Percentiles rank a stretch among this genome's conserved stretches.
Evolutionary conservation across 2,888 invertebrate genomes (phyloP).

Genomic region (Bombylius major): DNA sequence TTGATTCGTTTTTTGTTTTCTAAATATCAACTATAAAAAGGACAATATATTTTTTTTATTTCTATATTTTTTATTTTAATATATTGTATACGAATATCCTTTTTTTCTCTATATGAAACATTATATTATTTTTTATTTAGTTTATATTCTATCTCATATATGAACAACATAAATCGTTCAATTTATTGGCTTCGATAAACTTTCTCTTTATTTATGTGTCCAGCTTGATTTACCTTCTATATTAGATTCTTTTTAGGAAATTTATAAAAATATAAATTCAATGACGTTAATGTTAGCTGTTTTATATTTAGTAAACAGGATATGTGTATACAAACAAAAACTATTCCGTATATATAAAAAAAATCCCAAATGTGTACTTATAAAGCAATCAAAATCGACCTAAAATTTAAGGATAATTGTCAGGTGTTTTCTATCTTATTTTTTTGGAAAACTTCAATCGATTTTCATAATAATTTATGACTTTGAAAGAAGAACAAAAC

Average conservation of each 20-base stretch:
- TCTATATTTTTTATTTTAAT: conserved; percentile 8
- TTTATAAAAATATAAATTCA: too few relatives aligned
- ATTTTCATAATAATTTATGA: neutral
- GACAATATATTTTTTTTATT: too few relatives aligned
- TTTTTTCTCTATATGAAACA: too few relatives aligned
- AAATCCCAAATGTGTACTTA: conserved; percentile 7
- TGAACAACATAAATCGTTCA: conserved; percentile 11
- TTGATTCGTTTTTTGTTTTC: neutral
- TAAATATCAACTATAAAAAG: neutral
- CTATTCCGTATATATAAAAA: neutral
- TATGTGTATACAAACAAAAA: neutral
- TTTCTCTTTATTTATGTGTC: conserved; percentile 8
- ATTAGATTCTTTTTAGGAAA: too few relatives aligned
- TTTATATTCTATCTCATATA: too few relatives aligned
- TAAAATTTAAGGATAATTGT: conserved; percentile 5
- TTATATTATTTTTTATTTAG: too few relatives aligned
- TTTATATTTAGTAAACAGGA: too few relatives aligned
- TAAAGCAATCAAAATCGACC: neutral
- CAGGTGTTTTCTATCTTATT: conserved; percentile 1
- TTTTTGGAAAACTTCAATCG: neutral
- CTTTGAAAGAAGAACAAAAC: neutral
- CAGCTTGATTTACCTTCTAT: neutral
- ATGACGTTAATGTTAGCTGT: too few relatives aligned
- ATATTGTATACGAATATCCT: neutral
- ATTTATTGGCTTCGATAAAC: conserved; percentile 14